Evolutionary conservation across 2,888 invertebrate genomes (phyloP), one percentile per base, ranked within the genome.

Genomic region (Hypsopygia costalis): DNA sequence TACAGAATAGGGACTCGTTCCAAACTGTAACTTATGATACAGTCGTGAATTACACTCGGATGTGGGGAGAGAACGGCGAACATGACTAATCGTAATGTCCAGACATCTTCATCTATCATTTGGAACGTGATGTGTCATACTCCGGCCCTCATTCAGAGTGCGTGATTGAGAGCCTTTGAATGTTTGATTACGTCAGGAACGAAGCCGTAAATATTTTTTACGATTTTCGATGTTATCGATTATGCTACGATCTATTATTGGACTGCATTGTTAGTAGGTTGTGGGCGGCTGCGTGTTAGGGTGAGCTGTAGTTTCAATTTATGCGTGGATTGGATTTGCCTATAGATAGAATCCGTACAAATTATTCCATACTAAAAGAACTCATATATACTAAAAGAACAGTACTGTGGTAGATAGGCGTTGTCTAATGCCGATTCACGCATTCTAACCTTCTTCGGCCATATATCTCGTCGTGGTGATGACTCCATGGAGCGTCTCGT

Each of bases 41-140:
- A 58, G 56, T 52, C 60, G 62, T 61, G 65, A 61, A 64, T 67
- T 59, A 58, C 58, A 52, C 55, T 51, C 50, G 55, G 47, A 51
- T 52, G 56, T 49, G 52, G 57, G 54, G 53, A 55, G 58, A 57
- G 51, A 52, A 49, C 46, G 45, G 49, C 55, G 33, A 39, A 33
- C 33, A 68, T 77, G 76, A 77, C 73, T 77, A 75, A 76, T 75
- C 70, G 69, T 56, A 64, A 63, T 52, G 67, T 63, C 68, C 70
- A 64, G 68, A 68, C 57, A 68, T 62, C 66, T 70, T 52, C 66
- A 77, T 77, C 76, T 56, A 76, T 76, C 77, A 77, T 47, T 6
- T 34, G 16, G 52, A 69, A 69, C 71, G 70, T 71, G 74, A 67
- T 73, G 72, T 74, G 73, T 76, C 74, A 76, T 76, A 68, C 54